Percentiles rank a stretch among this genome's conserved stretches.
Evolutionary conservation across 2,888 invertebrate genomes (phyloP).

Genomic region (Erannis defoliaria): DNA sequence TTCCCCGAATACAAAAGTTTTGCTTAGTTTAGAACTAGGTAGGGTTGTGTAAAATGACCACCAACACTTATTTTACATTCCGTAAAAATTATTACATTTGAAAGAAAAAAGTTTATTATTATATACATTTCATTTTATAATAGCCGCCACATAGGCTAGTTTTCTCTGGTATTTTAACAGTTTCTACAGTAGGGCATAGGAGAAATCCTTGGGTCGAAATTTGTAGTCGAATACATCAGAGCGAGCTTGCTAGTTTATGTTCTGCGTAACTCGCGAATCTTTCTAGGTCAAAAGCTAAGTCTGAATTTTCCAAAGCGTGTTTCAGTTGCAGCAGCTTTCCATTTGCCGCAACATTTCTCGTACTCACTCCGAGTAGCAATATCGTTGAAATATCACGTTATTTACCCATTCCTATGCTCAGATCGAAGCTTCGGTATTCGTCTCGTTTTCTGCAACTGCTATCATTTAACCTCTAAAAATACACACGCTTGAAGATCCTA

Average conservation of each 20-base stretch:
- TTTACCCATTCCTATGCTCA: constrained; percentile 20
- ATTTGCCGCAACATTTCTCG: constrained; percentile 20
- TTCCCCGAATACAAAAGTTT: too few relatives aligned
- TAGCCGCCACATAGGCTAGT: too few relatives aligned
- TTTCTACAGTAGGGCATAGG: too few relatives aligned
- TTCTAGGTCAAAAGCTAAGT: constrained; percentile 23
- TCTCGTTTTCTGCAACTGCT: constrained; percentile 14
- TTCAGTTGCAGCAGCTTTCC: constrained; percentile 13
- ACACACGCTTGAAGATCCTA: constrained; percentile 44
- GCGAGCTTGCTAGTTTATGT: not conserved
- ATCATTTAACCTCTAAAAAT: constrained; percentile 39
- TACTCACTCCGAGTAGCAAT: constrained; percentile 8
- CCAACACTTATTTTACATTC: too few relatives aligned
- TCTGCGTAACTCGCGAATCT: constrained; percentile 1
- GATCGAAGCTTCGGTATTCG: constrained; percentile 15
- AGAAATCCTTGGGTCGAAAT: not conserved
- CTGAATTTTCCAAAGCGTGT: constrained; percentile 13
- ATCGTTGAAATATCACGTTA: constrained; percentile 25
- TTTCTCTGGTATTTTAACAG: too few relatives aligned
- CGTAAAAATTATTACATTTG: too few relatives aligned
- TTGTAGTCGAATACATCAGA: not conserved
- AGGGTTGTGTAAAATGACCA: too few relatives aligned
- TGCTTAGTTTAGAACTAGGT: too few relatives aligned
- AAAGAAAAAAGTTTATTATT: too few relatives aligned
- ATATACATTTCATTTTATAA: too few relatives aligned